Base-by-base conservation (phyloP, 2,113 vertebrate species). In the Melanostigma gelatinosum region DNA sequence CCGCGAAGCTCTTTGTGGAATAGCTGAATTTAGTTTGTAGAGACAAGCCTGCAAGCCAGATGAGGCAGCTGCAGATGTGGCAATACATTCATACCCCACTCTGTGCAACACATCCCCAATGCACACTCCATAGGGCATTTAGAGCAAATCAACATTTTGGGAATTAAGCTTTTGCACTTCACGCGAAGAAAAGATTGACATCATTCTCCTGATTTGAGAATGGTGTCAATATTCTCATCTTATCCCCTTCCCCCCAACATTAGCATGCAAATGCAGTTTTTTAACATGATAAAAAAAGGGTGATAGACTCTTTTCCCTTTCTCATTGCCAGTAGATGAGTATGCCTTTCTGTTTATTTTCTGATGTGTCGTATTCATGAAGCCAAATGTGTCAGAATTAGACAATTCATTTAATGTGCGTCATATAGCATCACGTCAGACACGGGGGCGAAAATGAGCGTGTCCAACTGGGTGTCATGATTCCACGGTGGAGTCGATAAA, bases 1-100 rank as follows among this genome's bases (percentile, higher is more conserved):
- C 44, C 67, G 32, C 57, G 55, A 22, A 50, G 54, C 1, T 32
- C 7, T n/a, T 10, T 24, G 29, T 54, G 12, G 75, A 76, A 75
- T 46, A 46, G 44, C 70, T 71, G 29, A 50, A 57, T 76, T 72
- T 36, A 58, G 77, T 38, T 52, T 52, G 61, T 34, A 46, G 62
- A 80, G 38, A 57, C 15, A 48, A 72, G 67, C 48, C 1, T 40
- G 32, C 10, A 11, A 69, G 22, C 52, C 12, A 46, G 12, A 40
- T 68, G 48, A 75, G 58, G 20, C 42, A 6, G 1, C 16, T 52
- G n/a, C 70, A 38, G 27, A 29, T 32, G 34, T 62, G 29, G 32
- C 9, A 4, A 4, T 10, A 32, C 1, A 29, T 29, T 32, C 16
- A 72, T 10, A 34, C 16, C 32, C 32, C 32, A 32, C 32, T 32